Evolutionary conservation across 2,797 vertebrate species (phyloP).

Genomic region (Scarus forsteni): DNA sequence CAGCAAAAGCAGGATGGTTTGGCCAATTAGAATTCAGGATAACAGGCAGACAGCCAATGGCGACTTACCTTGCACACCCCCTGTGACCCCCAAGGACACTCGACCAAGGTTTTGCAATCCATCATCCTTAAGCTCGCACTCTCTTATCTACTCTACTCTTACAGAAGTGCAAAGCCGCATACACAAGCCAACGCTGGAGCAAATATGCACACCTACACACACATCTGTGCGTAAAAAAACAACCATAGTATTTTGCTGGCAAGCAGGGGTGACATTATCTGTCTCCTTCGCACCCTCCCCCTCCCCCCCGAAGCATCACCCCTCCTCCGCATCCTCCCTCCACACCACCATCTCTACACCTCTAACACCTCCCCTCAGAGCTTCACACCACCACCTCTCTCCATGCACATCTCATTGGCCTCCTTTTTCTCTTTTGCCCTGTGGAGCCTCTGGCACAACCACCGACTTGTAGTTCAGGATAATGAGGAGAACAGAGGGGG

Average conservation of each 20-base stretch:
- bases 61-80: constrained; percentile 74
- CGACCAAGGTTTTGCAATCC: constrained; percentile 79
- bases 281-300: constrained; percentile 68
- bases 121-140: constrained; percentile 74
- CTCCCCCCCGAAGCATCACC: constrained; percentile 36
- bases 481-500: constrained; percentile 67
- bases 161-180: constrained; percentile 38
- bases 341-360: constrained; percentile 32
- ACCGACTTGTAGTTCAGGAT: constrained; percentile 69
- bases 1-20: constrained; percentile 57
- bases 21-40: constrained; percentile 71
- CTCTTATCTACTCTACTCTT: constrained; percentile 68
- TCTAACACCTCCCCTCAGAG: constrained; percentile 58
- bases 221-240: constrained; percentile 55
- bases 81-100: constrained; percentile 77
- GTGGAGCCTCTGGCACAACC: constrained; percentile 67
- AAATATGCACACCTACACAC: constrained; percentile 72
- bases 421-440: constrained; percentile 53
- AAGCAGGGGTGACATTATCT: constrained; percentile 74
- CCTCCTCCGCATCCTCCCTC: constrained; percentile 21
- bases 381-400: constrained; percentile 52
- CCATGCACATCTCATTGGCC: constrained; percentile 55
- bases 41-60: constrained; percentile 66
- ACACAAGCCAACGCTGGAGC: constrained; percentile 47
- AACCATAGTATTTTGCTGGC: constrained; percentile 56